A percentile compares a stretch with the other conserved stretches of the same genome.
phyloP scores from a whole-genome alignment of 2,113 vertebrate genomes.

The Archilochus colubris region DNA sequence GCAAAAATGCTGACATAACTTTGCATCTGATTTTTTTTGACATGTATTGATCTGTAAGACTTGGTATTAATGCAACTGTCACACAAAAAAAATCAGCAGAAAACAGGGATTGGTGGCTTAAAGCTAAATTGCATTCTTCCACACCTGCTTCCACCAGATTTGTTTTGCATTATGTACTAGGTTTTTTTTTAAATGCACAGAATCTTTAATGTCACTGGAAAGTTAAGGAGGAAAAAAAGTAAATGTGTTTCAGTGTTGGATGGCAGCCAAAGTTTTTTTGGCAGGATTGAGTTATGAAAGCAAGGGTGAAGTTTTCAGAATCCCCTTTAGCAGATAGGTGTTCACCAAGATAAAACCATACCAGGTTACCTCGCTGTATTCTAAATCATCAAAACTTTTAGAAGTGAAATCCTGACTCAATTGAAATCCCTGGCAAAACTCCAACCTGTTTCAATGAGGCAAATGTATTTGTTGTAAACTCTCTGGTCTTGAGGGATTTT shows the following conservation, averaged over 20 bases:
- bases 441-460: not conserved
- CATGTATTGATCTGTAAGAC: not conserved
- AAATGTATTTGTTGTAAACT: not conserved
- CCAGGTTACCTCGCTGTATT: not conserved
- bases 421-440: not conserved
- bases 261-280: not conserved
- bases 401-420: not conserved
- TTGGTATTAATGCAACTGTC: not conserved
- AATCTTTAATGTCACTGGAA: constrained; percentile 14
- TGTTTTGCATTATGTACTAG: not conserved
- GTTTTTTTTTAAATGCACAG: not conserved
- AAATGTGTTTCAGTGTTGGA: not conserved
- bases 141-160: not conserved
- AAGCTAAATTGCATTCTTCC: not conserved
- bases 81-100: not conserved
- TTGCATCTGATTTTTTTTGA: not conserved
- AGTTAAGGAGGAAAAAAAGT: not conserved
- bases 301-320: not conserved
- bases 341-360: not conserved
- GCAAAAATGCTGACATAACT: not conserved
- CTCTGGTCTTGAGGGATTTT: not conserved
- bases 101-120: not conserved
- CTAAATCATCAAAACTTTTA: not conserved
- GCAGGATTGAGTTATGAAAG: not conserved
- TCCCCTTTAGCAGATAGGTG: not conserved